Conservation (phyloP, 2,113 vertebrate species). For the Phylloscopus whistleri region DNA sequence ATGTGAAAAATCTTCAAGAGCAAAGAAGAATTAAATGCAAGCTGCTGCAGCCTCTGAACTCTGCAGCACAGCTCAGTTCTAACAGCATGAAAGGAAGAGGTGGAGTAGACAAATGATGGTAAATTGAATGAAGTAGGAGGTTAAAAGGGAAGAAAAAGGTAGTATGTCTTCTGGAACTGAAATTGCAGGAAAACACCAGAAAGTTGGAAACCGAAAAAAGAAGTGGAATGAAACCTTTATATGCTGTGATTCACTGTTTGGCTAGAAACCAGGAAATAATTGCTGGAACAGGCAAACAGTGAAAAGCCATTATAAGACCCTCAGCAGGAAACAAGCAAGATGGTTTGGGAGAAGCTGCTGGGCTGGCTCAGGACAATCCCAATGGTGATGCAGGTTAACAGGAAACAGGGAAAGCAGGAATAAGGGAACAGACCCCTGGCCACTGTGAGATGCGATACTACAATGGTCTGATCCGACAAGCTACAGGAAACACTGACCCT, state of each 20-base stretch:
- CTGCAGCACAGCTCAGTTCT: background rate
- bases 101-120: background rate
- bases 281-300: slow-evolving; percentile 39
- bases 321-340: slow-evolving; percentile 26
- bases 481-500: background rate
- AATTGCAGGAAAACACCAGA: slow-evolving; percentile 47
- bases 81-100: background rate
- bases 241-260: slow-evolving; percentile 41
- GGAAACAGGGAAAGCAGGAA: background rate
- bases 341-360: slow-evolving; percentile 33
- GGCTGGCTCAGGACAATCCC: background rate
- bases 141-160: background rate
- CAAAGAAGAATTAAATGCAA: background rate
- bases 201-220: slow-evolving; percentile 45
- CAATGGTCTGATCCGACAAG: background rate
- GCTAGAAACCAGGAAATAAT: slow-evolving; percentile 55
- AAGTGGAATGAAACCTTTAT: slow-evolving; percentile 54
- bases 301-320: slow-evolving; percentile 37
- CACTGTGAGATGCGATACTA: background rate
- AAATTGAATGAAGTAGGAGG: slow-evolving; percentile 1
- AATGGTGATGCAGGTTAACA: background rate
- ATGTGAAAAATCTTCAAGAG: background rate
- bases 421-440: background rate
- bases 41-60: background rate
- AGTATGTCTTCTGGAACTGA: background rate